Evolutionary conservation across 1,140 invertebrate species (phyloP).

Genomic region (Acromyrmex echinatior): DNA sequence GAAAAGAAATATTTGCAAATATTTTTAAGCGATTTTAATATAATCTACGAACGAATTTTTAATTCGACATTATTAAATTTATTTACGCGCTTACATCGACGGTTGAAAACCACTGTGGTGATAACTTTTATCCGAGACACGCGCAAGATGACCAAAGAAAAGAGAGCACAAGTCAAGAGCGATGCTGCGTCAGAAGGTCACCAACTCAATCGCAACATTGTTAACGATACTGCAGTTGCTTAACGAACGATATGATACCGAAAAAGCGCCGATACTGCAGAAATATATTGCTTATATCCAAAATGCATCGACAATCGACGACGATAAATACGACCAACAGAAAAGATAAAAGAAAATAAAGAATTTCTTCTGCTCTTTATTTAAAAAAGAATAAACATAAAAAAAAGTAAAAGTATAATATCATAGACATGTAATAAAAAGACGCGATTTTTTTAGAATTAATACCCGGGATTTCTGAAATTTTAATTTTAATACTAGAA

Average conservation of each 20-base stretch:
- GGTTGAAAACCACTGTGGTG: constrained; percentile 12
- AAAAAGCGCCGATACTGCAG: constrained; percentile 5
- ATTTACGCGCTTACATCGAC: not conserved
- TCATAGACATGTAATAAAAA: not conserved
- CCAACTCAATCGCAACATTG: constrained; percentile 17
- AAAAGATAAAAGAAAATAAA: not conserved
- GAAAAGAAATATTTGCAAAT: not conserved
- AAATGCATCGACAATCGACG: not conserved
- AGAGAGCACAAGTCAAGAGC: constrained; percentile 29
- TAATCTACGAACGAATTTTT: not conserved
- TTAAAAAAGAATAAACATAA: not conserved
- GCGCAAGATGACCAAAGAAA: not conserved
- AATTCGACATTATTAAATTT: not conserved
- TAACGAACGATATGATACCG: constrained; percentile 25
- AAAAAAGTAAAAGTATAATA: not conserved
- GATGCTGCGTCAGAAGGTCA: constrained; percentile 31
- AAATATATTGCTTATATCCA: not conserved
- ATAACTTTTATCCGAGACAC: constrained; percentile 23
- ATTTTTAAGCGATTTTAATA: not conserved
- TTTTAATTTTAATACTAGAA: not conserved
- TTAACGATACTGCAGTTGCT: not conserved
- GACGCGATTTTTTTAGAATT: not conserved
- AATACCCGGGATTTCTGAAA: not conserved
- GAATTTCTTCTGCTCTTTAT: not conserved
- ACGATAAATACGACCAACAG: not conserved